Base-by-base conservation (phyloP, 2,797 vertebrate genomes). In the Fringilla coelebs region DNA sequence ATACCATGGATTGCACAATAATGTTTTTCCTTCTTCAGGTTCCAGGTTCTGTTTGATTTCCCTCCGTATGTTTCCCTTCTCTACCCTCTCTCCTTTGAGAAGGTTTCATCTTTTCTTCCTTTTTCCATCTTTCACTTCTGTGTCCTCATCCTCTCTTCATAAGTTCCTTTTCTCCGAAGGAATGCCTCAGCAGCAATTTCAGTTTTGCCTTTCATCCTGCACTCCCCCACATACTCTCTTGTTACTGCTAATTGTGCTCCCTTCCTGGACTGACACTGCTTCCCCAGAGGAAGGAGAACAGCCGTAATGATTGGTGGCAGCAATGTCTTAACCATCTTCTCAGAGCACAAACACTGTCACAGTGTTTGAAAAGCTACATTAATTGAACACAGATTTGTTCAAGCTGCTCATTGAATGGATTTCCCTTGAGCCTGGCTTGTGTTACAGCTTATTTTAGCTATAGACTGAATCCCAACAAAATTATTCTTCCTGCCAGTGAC, bases 381-480 rank as follows among this genome's bases (percentile, higher is more conserved):
- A 94, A 95, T 94, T 97, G 96, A 96, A 96, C 96, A 96, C 78
- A 91, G 95, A 96, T 97, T 95, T 90, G 93, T 94, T 96, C 96
- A 94, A 87, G 95, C 91, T 94, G 83, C 89, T 96, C 91, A 90
- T 82, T 95, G 94, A 95, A 96, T 87, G 80, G 67, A 96, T 97
- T 93, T 97, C 95, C 93, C 96, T 93, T 3, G 74, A 90, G 95
- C 74, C 83, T 93, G 80, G 31, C 93, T 94, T 71, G 83, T 91
- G 86, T 91, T 93, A 93, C 85, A 94, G 89, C 91, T 94, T 89
- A 90, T 94, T 96, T 94, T 86, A 94, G 91, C 85, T 79, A 90
- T 65, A 91, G 94, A 89, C 93, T 91, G 83, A 89, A 89, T 91
- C 52, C 2, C 1, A 93, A 48, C 72, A 40, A 62, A 85, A 62